Conservation (phyloP, 2,888 invertebrate species). For the Steinernema carpocapsae region DNA sequence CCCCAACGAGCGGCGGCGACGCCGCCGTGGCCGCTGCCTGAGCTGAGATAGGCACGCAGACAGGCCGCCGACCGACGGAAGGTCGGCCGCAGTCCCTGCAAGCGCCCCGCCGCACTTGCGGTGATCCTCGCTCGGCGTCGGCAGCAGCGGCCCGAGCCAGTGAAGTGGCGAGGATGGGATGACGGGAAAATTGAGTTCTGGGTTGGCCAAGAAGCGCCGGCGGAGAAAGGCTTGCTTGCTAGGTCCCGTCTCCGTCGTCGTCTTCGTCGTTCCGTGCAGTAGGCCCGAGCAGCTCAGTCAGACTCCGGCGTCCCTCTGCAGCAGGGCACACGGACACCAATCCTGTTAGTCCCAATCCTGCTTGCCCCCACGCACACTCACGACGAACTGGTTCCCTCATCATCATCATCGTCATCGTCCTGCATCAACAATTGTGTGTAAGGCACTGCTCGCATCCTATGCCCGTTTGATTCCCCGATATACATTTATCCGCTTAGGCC, state of each 20-base stretch:
- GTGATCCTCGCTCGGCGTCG: neutral
- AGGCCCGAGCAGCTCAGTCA: too few species aligned
- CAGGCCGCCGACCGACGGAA: too few species aligned
- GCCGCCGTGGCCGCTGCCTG: neutral
- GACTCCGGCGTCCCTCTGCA: too few species aligned
- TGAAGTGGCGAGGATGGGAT: too few species aligned
- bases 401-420: neutral
- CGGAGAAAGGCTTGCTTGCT: neutral
- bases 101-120: conserved; percentile 5
- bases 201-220: neutral
- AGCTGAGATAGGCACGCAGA: neutral
- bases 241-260: neutral
- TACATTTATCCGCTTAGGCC: neutral
- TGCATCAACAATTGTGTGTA: conserved; percentile 21
- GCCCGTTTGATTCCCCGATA: neutral
- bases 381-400: conserved; percentile 3
- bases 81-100: conserved; percentile 14
- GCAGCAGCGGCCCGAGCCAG: too few species aligned
- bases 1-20: neutral
- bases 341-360: neutral
- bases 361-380: conserved; percentile 3
- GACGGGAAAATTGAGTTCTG: conserved; percentile 12
- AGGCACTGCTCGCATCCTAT: neutral
- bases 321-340: too few species aligned
- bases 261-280: neutral